Evolutionary conservation across 1,140 invertebrate species (phyloP).

Genomic region (Dysdera silvatica): DNA sequence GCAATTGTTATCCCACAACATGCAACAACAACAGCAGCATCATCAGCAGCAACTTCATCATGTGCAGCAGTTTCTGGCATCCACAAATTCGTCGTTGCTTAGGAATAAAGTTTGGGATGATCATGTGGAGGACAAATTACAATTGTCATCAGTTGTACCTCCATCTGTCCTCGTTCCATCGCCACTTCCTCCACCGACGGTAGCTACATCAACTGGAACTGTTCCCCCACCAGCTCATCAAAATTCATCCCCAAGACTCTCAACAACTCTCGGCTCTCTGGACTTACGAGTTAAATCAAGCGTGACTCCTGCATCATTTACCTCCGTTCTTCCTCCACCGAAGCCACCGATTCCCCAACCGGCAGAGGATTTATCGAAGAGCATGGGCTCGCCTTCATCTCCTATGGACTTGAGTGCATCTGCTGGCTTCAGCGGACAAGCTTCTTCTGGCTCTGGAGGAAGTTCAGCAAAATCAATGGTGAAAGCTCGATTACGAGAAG

Average conservation of each 20-base stretch:
- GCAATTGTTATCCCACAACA: slow-evolving; percentile 26
- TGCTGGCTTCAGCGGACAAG: not conserved
- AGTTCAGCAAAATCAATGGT: not conserved
- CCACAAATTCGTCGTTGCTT: slow-evolving; percentile 16
- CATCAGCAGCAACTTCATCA: slow-evolving; percentile 29
- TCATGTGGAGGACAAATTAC: slow-evolving; percentile 17
- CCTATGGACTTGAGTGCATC: slow-evolving; percentile 34
- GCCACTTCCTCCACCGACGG: not conserved
- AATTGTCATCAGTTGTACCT: slow-evolving; percentile 5
- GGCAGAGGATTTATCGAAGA: not conserved
- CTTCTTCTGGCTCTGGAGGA: not conserved
- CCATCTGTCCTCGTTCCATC: not conserved
- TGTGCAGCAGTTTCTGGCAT: slow-evolving; percentile 25
- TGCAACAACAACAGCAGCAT: slow-evolving; percentile 28
- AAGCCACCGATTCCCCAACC: slow-evolving; percentile 12
- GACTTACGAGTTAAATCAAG: slow-evolving; percentile 33
- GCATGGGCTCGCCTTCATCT: slow-evolving; percentile 18
- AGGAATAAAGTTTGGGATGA: slow-evolving; percentile 27
- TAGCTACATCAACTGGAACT: slow-evolving; percentile 5
- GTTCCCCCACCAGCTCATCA: slow-evolving; percentile 35
- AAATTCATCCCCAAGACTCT: slow-evolving; percentile 28
- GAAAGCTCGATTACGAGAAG: slow-evolving; percentile 5
- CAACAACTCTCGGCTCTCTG: slow-evolving; percentile 24
- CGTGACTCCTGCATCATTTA: slow-evolving; percentile 16
- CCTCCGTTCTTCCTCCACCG: slow-evolving; percentile 19